Evolutionary conservation across 2,113 vertebrate genomes (phyloP).

Genomic region (Gallinago undulata): DNA sequence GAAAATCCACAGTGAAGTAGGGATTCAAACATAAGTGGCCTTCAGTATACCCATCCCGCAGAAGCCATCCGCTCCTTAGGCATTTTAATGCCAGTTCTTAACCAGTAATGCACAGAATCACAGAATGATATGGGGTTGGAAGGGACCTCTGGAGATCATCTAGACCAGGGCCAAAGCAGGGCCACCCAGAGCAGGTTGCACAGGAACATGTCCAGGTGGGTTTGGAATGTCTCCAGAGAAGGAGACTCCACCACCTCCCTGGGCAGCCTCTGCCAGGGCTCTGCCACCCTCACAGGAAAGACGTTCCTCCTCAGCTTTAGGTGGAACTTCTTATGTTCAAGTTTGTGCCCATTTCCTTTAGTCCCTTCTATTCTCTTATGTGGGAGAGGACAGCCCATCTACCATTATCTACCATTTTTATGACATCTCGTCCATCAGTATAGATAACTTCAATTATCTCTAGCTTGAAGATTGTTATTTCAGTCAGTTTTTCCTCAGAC

Average conservation of each 20-base stretch:
- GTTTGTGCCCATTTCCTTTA: no score
- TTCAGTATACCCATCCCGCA: background rate
- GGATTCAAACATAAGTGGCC: background rate
- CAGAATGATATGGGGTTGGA: no score
- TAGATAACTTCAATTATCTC: background rate
- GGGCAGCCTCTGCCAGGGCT: no score
- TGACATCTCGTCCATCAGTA: background rate
- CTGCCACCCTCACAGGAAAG: no score
- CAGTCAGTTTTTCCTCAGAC: background rate
- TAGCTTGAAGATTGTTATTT: background rate
- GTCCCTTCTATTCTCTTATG: background rate
- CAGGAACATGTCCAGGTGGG: no score
- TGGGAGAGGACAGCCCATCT: background rate
- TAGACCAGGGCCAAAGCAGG: no score
- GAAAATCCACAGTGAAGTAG: background rate
- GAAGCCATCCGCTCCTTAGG: background rate
- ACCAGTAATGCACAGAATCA: background rate
- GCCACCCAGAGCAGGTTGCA: no score
- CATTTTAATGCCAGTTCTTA: background rate
- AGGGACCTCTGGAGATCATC: no score
- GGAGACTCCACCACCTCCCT: no score
- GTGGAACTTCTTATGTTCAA: no score
- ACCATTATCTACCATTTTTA: background rate
- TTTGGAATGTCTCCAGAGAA: no score
- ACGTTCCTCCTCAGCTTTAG: no score